Base-by-base conservation (phyloP, 2,888 invertebrate species). In the Gerosis bhagava region DNA sequence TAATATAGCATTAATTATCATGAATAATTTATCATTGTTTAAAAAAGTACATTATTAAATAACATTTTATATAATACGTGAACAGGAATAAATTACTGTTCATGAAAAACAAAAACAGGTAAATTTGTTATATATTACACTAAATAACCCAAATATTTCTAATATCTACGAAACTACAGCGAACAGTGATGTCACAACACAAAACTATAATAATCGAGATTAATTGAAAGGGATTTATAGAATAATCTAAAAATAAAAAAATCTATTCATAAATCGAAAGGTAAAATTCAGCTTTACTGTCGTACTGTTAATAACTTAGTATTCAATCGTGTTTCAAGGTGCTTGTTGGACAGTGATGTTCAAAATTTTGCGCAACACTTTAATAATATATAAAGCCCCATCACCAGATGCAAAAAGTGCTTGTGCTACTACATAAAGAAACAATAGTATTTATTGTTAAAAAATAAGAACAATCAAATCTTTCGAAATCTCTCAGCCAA, bases 391-490 rank as follows among this genome's bases (percentile, higher is more conserved):
- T 46, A 56, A 76, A 77, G 77, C 76, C 77, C 80, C 80, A 52
- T 71, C 80, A 80, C 80, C 80, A 73, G 60, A 60, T 69, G 74
- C 68, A 68, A 65, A n/a, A 69, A 73, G 78, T 79, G 80, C 78
- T 68, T 68, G 78, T 80, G 79, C 79, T 75, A 77, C 74, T 70
- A 70, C 67, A 67, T 59, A 65, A 67, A 63, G 66, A 69, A 70
- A 67, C 69, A 67, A 22, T n/a, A 22, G 13, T 19, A 19, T 5
- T 19, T 19, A 69, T 24, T 19, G 6, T 21, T 29, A 19, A 32
- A 4, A 19, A 3, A 34, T 16, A 19, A 19, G 6, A 19, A 19
- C 19, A 19, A 19, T 22, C 21, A 39, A 37, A 28, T 17, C 12
- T 29, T 8, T 29, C 40, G 10, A 22, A 29, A 15, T 34, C 7